These are phyloP conservation scores for Venustoraphidia nigricollis DNA, from an alignment of 2,888 invertebrate species.

Conservation along the genomic window DNA sequence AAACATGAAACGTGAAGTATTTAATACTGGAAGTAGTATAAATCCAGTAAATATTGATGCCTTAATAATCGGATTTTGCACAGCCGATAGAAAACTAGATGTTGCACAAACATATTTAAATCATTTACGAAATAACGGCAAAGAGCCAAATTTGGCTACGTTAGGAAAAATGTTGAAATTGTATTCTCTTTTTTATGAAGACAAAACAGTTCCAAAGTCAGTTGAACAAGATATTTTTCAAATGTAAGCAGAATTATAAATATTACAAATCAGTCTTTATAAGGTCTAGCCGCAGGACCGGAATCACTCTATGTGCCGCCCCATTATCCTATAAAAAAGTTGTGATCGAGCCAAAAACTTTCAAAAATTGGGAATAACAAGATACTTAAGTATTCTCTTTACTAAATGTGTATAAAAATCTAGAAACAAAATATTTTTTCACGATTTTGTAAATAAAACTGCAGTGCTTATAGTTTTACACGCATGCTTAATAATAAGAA, in stretches of 20 bases:
- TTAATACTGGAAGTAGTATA: slow-evolving; percentile 25
- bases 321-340: too few relatives aligned
- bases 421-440: too few relatives aligned
- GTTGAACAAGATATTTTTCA: slow-evolving; percentile 39
- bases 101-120: slow-evolving; percentile 40
- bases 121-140: slow-evolving; percentile 32
- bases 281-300: too few relatives aligned
- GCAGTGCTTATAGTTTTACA: too few relatives aligned
- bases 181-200: slow-evolving; percentile 28
- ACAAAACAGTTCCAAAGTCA: slow-evolving; percentile 22
- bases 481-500: too few relatives aligned
- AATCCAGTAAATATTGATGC: slow-evolving; percentile 41
- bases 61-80: slow-evolving; percentile 37
- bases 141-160: slow-evolving; percentile 38
- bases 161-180: slow-evolving; percentile 39
- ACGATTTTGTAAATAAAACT: too few relatives aligned
- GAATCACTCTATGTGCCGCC: too few relatives aligned
- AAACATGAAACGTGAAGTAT: slow-evolving; percentile 26
- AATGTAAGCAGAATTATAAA: slow-evolving; percentile 23
- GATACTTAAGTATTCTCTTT: too few relatives aligned
- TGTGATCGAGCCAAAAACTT: too few relatives aligned
- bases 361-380: too few relatives aligned
- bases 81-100: slow-evolving; percentile 26
- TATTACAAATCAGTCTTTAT: neutral
- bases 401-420: too few relatives aligned